phyloP scores from a whole-genome alignment of 2,888 invertebrate genomes.

The Carcina quercana region DNA sequence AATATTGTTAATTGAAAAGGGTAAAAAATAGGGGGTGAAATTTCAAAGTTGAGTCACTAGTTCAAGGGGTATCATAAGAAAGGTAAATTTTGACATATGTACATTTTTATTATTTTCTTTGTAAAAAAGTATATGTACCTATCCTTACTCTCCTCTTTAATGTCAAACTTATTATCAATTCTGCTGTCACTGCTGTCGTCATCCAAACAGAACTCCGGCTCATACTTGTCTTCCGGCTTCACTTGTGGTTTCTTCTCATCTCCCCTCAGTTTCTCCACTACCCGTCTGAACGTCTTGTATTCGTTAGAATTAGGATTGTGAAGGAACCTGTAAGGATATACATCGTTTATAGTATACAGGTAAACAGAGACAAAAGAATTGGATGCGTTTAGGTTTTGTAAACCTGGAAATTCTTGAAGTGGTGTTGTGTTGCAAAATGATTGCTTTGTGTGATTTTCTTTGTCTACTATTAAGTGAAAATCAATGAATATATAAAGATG shows the following conservation, averaged over 20 bases:
- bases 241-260: constrained; percentile 46
- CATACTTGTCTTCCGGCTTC: constrained; percentile 68
- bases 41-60: no score
- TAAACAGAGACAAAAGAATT: constrained; percentile 30
- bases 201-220: constrained; percentile 65
- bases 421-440: constrained; percentile 20
- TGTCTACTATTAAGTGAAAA: no score
- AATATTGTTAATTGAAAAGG: no score
- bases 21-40: no score
- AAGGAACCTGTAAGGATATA: constrained; percentile 58
- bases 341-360: constrained; percentile 10
- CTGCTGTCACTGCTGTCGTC: constrained; percentile 65
- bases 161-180: constrained; percentile 43
- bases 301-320: constrained; percentile 59
- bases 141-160: constrained; percentile 52
- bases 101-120: no score
- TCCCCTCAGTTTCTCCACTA: constrained; percentile 43
- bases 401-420: constrained; percentile 37
- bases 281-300: constrained; percentile 61
- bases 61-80: no score
- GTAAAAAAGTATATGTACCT: no score
- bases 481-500: no score
- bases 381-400: constrained; percentile 36
- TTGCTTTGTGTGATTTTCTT: no score
- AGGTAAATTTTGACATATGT: no score